Percentiles rank a stretch among this genome's conserved stretches.
Evolutionary conservation across 2,113 vertebrate genomes (phyloP).

Genomic region (Aplodontia rufa): DNA sequence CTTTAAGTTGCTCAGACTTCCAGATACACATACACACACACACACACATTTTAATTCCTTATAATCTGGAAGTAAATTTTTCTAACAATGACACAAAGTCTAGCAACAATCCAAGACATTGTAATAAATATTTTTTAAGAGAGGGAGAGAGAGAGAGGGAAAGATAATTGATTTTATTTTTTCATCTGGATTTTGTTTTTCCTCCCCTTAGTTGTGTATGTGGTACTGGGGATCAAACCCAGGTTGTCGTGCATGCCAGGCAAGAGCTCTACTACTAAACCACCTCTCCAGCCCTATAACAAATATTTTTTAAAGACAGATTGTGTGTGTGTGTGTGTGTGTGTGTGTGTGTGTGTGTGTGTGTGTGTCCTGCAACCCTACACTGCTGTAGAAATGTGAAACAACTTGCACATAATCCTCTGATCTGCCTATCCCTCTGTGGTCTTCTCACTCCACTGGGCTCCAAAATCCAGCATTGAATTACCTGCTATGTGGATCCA

Average conservation of each 20-base stretch:
- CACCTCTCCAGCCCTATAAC: too few relatives aligned
- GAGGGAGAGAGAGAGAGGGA: too few relatives aligned
- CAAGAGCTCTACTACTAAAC: too few relatives aligned
- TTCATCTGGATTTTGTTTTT: too few relatives aligned
- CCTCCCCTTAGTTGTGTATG: too few relatives aligned
- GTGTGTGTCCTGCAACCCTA: too few relatives aligned
- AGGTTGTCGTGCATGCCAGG: too few relatives aligned
- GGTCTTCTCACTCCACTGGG: background rate
- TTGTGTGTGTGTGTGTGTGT: background rate
- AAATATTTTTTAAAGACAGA: background rate
- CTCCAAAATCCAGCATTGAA: background rate
- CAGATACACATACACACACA: background rate
- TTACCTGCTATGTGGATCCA: fast-evolving
- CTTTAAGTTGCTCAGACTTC: background rate
- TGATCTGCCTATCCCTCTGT: background rate
- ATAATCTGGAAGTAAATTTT: background rate
- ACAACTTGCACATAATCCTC: background rate
- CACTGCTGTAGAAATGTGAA: background rate
- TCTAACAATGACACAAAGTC: background rate
- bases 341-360: too few relatives aligned
- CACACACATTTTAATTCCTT: background rate
- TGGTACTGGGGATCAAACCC: too few relatives aligned
- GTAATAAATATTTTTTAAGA: background rate
- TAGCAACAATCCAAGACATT: background rate
- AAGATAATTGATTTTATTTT: too few relatives aligned